Conservation (phyloP, 2,888 invertebrate genomes). For the Drosophila kanekoi region DNA sequence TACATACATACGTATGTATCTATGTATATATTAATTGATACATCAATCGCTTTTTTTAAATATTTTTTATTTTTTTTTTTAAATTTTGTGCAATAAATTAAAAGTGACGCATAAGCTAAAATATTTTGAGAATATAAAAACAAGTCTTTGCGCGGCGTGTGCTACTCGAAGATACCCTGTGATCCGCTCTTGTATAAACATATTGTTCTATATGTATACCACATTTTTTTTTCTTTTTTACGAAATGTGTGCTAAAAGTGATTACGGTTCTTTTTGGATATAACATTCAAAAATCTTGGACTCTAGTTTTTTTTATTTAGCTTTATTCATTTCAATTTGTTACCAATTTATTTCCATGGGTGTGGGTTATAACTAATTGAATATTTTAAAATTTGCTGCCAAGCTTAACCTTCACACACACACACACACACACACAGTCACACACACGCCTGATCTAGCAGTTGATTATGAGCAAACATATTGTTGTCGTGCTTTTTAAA, state of each 20-base stretch:
- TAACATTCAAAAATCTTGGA: too few species aligned
- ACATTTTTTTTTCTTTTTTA: too few species aligned
- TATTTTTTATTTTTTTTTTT: conserved; percentile 33
- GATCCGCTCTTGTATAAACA: not conserved
- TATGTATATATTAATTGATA: not conserved
- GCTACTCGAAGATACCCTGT: conserved; percentile 9
- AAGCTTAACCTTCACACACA: conserved; percentile 59
- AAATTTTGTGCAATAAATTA: conserved; percentile 18
- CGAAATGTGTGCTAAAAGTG: too few species aligned
- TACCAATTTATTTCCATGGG: not conserved
- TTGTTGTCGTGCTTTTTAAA: conserved; percentile 11
- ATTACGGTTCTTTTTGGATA: too few species aligned
- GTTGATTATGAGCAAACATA: conserved; percentile 26
- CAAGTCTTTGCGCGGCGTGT: not conserved
- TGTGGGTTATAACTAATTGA: conserved; percentile 17
- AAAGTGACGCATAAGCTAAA: conserved; percentile 28
- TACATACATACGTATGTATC: too few species aligned
- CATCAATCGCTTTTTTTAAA: not conserved
- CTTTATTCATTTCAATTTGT: not conserved
- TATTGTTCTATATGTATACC: too few species aligned
- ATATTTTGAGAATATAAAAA: conserved; percentile 5
- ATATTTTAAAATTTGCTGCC: conserved; percentile 16
- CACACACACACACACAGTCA: conserved; percentile 23
- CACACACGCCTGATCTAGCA: conserved; percentile 3
- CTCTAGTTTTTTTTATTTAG: too few species aligned